Percentiles rank a stretch among this genome's conserved stretches.
These are phyloP conservation scores for Pissodes strobi DNA, from an alignment of 1,140 invertebrate species.

Conservation along the genomic window DNA sequence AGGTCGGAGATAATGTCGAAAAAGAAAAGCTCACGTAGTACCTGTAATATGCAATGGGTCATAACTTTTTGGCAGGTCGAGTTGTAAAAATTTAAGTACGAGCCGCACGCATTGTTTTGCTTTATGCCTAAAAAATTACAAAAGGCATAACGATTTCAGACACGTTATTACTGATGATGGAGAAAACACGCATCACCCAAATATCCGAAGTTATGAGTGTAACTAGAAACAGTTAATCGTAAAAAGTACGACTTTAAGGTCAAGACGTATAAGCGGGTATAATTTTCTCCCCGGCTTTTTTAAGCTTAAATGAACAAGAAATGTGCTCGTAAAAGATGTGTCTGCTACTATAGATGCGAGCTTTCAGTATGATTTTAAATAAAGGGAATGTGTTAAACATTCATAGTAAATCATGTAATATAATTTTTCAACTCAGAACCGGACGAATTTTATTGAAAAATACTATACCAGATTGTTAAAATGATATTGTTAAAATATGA, in stretches of 20 bases:
- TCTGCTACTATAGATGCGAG: too few species aligned
- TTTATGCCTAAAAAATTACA: constrained; percentile 20
- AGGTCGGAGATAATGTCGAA: constrained; percentile 21
- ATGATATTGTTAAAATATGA: too few species aligned
- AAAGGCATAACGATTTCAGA: constrained; percentile 8
- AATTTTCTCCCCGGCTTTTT: too few species aligned
- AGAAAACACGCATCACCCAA: constrained; percentile 22
- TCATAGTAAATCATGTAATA: too few species aligned
- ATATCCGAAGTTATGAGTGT: constrained; percentile 13
- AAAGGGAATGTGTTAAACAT: too few species aligned
- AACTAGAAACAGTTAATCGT: not conserved
- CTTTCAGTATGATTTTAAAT: too few species aligned
- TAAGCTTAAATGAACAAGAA: too few species aligned
- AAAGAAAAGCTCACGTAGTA: constrained; percentile 15
- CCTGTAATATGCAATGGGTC: constrained; percentile 14
- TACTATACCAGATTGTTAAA: too few species aligned
- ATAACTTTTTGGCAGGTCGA: constrained; percentile 30
- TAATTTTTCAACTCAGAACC: too few species aligned
- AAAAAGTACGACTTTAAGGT: constrained; percentile 4
- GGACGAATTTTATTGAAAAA: too few species aligned
- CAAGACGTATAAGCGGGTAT: too few species aligned
- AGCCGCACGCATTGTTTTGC: constrained; percentile 26
- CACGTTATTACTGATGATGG: constrained; percentile 11
- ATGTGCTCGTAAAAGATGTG: too few species aligned
- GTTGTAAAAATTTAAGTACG: constrained; percentile 32